These are phyloP conservation scores for Eleutherodactylus coqui DNA, from an alignment of 2,797 vertebrate genomes.

Conservation along the genomic window DNA sequence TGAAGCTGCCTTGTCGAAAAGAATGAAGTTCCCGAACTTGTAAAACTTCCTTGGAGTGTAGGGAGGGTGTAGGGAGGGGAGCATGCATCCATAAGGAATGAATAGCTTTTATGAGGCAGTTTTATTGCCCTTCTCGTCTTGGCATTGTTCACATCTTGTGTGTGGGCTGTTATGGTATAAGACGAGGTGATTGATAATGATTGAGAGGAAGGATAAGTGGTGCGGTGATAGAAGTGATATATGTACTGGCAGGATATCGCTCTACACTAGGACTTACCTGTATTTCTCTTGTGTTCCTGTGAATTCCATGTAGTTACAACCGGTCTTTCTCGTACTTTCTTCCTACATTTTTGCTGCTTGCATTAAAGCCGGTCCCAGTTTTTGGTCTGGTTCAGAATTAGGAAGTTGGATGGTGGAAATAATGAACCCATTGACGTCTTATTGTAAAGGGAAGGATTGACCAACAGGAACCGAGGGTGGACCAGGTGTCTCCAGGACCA, in stretches of 20 bases:
- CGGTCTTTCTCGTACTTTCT: neutral
- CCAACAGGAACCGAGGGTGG: no score
- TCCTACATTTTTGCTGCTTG: neutral
- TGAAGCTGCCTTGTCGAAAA: no score
- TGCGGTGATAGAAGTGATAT: neutral
- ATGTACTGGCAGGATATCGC: neutral
- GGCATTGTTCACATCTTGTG: neutral
- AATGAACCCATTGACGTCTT: no score
- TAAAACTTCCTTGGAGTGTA: no score
- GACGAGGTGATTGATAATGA: neutral
- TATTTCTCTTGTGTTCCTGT: neutral
- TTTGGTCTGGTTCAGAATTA: no score
- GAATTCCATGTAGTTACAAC: neutral
- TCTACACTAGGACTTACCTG: no score
- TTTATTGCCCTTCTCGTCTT: neutral
- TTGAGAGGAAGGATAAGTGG: neutral
- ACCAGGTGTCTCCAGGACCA: no score
- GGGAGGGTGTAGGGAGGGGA: neutral
- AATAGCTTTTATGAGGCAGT: slow-evolving; percentile 11
- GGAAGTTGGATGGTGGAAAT: no score
- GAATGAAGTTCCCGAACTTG: no score
- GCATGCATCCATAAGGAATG: neutral
- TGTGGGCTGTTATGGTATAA: slow-evolving; percentile 13
- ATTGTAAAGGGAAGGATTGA: no score
- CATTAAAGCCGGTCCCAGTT: no score